A percentile compares a stretch with the other conserved stretches of the same genome.
Evolutionary conservation across 2,888 invertebrate genomes (phyloP).

Genomic region (Chrysopilus asiliformis): DNA sequence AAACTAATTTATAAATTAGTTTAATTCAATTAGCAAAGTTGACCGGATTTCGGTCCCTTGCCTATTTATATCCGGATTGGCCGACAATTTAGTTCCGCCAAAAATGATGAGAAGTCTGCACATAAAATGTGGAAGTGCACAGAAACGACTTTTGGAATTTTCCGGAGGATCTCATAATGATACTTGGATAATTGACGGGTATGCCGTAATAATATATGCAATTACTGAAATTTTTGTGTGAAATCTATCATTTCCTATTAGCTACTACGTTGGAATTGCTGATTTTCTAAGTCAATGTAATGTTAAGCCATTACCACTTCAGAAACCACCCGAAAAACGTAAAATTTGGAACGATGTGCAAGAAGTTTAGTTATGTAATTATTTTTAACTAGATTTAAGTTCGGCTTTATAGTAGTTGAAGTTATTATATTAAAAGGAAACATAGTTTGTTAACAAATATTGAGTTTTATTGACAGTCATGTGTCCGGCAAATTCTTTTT

Average conservation of each 20-base stretch:
- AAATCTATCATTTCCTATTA: constrained; percentile 15
- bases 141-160: constrained; percentile 66
- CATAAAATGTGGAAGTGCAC: constrained; percentile 55
- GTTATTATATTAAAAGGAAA: no score
- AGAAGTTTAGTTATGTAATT: constrained; percentile 25
- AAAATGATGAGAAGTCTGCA: constrained; percentile 77
- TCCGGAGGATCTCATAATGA: constrained; percentile 85
- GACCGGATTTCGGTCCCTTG: constrained; percentile 59
- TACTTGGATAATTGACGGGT: constrained; percentile 82
- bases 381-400: no score
- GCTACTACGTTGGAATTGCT: constrained; percentile 32
- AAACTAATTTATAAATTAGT: constrained; percentile 43
- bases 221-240: not conserved
- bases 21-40: constrained; percentile 61
- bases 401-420: no score
- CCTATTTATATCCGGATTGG: constrained; percentile 76
- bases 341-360: constrained; percentile 34
- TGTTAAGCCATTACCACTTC: constrained; percentile 24
- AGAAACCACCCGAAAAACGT: constrained; percentile 31
- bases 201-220: constrained; percentile 24
- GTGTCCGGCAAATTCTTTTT: no score
- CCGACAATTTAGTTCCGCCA: constrained; percentile 80
- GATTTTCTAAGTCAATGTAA: constrained; percentile 30
- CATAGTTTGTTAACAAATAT: no score
- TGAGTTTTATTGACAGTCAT: no score